Percentiles rank a stretch among this genome's conserved stretches.
These are phyloP conservation scores for Cetoscarus ocellatus DNA, from an alignment of 2,797 vertebrate species.

Conservation along the genomic window DNA sequence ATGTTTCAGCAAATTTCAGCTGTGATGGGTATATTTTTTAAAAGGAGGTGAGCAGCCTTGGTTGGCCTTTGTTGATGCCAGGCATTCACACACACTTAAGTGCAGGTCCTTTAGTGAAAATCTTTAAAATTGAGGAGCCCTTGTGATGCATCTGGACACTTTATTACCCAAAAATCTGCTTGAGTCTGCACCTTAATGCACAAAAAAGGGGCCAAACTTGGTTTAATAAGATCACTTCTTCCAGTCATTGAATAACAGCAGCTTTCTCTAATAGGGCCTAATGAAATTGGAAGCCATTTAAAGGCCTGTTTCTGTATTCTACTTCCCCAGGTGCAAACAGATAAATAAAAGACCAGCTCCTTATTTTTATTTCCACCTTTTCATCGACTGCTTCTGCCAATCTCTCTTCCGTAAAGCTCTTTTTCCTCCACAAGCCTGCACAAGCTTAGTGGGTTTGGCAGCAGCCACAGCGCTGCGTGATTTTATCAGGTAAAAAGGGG, in stretches of 20 bases:
- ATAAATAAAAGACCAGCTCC: conserved; percentile 44
- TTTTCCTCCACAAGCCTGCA: conserved; percentile 47
- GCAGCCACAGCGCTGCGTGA: conserved; percentile 48
- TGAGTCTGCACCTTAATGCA: conserved; percentile 37
- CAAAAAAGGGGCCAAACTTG: conserved; percentile 29
- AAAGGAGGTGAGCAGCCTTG: conserved; percentile 40
- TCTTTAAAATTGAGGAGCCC: conserved; percentile 30
- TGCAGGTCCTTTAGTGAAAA: conserved; percentile 37
- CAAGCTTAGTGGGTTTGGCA: conserved; percentile 63
- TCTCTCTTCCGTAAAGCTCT: conserved; percentile 56
- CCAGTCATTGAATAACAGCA: conserved; percentile 66
- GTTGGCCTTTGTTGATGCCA: conserved; percentile 47
- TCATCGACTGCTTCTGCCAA: conserved; percentile 53
- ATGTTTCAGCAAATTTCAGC: conserved; percentile 49
- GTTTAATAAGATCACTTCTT: conserved; percentile 75
- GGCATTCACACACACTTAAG: conserved; percentile 18
- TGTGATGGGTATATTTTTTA: conserved; percentile 28
- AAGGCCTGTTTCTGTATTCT: conserved; percentile 60
- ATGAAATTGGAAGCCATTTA: conserved; percentile 77
- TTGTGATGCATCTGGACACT: conserved; percentile 27
- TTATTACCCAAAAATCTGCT: conserved; percentile 41
- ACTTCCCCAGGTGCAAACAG: conserved; percentile 45
- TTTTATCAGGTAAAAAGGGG: conserved; percentile 64
- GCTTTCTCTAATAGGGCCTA: conserved; percentile 67
- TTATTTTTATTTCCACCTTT: conserved; percentile 56